A percentile compares a stretch with the other conserved stretches of the same genome.
Evolutionary conservation across 2,113 vertebrate species (phyloP).

Genomic region (Sprattus sprattus): DNA sequence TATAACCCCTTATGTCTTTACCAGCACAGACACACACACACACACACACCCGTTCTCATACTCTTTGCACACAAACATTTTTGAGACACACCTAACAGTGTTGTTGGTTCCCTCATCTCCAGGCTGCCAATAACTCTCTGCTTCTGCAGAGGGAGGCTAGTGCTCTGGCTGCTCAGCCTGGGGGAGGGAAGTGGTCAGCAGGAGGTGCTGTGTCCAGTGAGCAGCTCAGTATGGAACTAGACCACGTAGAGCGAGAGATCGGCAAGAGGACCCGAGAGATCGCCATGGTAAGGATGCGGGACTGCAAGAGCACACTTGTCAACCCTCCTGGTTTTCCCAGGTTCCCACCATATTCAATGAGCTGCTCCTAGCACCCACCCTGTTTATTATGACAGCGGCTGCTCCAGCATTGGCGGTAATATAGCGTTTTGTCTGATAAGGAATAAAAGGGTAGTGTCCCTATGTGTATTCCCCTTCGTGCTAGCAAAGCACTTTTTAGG

Average conservation of each 20-base stretch:
- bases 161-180: slow-evolving; percentile 77
- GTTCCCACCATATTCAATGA: neutral
- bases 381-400: too few relatives aligned
- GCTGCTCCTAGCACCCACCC: too few relatives aligned
- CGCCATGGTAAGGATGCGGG: slow-evolving; percentile 79
- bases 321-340: neutral
- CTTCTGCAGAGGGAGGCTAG: slow-evolving; percentile 88
- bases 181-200: slow-evolving; percentile 83
- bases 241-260: slow-evolving; percentile 96
- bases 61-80: neutral
- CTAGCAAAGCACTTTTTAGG: too few relatives aligned
- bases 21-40: neutral
- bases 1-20: too few relatives aligned
- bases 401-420: too few relatives aligned
- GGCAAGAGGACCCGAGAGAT: slow-evolving; percentile 94
- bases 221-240: slow-evolving; percentile 93
- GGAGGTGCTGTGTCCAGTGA: slow-evolving; percentile 86
- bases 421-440: too few relatives aligned
- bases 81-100: neutral
- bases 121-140: slow-evolving; percentile 88
- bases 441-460: too few relatives aligned
- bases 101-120: slow-evolving; percentile 55
- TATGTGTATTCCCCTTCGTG: too few relatives aligned
- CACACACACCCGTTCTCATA: neutral
- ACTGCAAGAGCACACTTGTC: neutral